Conservation (phyloP, 2,888 invertebrate genomes). For the Colletes collaris region DNA sequence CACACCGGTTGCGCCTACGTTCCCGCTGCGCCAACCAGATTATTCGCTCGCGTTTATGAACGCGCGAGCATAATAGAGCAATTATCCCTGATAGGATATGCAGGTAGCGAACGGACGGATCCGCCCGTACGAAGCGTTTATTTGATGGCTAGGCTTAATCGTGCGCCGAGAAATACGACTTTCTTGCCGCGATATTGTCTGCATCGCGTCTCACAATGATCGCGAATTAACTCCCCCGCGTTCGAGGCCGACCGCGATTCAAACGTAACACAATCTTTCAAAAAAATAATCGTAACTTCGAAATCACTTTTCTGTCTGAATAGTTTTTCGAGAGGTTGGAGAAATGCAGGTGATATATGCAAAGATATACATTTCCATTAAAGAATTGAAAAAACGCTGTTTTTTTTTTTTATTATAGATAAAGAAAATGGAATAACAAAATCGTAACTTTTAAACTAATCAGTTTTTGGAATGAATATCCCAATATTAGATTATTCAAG, state of each 20-base stretch:
- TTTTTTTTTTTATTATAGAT: too few relatives aligned
- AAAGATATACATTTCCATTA: too few relatives aligned
- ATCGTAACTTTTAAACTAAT: too few relatives aligned
- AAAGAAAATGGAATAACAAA: too few relatives aligned
- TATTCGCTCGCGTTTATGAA: slow-evolving; percentile 56
- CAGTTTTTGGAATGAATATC: too few relatives aligned
- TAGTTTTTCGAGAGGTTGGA: too few relatives aligned
- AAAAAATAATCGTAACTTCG: too few relatives aligned
- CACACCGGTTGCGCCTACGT: slow-evolving; percentile 24
- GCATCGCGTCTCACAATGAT: slow-evolving; percentile 30
- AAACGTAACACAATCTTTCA: too few relatives aligned
- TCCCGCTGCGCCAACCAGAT: slow-evolving; percentile 25
- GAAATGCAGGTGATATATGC: too few relatives aligned
- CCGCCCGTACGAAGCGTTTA: slow-evolving; percentile 59
- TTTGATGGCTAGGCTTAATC: slow-evolving; percentile 66
- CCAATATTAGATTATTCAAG: too few relatives aligned
- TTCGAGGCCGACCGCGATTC: not conserved
- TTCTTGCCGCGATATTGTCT: slow-evolving; percentile 59
- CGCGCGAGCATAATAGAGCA: slow-evolving; percentile 73
- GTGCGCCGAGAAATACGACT: slow-evolving; percentile 47
- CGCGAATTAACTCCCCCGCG: slow-evolving; percentile 8
- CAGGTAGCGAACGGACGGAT: slow-evolving; percentile 36
- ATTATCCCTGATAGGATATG: slow-evolving; percentile 67
- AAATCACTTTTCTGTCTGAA: too few relatives aligned
- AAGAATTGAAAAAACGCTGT: too few relatives aligned